Evolutionary conservation across 2,797 vertebrate species (phyloP).

Genomic region (Pseudochirops corinnae): DNA sequence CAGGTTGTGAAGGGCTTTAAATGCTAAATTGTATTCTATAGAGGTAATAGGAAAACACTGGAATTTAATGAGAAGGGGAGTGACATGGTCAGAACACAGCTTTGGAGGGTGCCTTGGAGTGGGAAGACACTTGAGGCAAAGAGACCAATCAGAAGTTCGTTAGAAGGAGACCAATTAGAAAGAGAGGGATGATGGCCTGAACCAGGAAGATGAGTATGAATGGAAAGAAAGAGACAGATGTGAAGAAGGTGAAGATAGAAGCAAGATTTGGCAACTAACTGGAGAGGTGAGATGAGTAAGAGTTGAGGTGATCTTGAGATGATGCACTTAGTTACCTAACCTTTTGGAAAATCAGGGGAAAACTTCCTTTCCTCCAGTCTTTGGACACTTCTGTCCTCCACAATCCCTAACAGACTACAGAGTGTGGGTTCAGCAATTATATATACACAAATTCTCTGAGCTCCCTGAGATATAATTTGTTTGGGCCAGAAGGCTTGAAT

Average conservation of each 20-base stretch:
- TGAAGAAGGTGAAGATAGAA: not conserved
- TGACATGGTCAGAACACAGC: not conserved
- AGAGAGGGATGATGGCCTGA: not conserved
- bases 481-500: not conserved
- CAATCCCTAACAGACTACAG: not conserved
- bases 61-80: not conserved
- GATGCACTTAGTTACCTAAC: not conserved
- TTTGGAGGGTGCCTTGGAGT: not conserved
- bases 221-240: not conserved
- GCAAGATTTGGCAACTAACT: not conserved
- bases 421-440: not conserved
- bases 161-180: too few species aligned
- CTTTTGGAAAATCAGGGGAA: not conserved
- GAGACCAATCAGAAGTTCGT: not conserved
- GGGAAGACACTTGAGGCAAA: not conserved
- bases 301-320: not conserved
- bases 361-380: not conserved
- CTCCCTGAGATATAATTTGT: not conserved
- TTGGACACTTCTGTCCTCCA: not conserved
- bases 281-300: not conserved
- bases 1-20: not conserved
- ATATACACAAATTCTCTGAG: not conserved
- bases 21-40: not conserved
- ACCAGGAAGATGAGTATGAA: not conserved
- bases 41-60: not conserved